Base-by-base conservation (phyloP, 2,888 invertebrate species). In the Apantesis nais region DNA sequence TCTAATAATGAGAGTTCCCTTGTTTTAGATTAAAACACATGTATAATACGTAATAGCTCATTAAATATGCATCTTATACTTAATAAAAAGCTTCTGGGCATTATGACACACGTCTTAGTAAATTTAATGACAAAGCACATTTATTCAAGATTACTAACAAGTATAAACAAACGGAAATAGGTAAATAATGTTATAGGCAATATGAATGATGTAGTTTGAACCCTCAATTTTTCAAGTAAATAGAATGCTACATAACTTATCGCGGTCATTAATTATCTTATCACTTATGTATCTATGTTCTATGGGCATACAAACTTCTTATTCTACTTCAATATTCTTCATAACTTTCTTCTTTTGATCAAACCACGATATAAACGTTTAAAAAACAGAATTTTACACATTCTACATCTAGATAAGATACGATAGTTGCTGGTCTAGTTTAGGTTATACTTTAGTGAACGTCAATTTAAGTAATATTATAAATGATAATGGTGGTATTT, bases 1-100 rank as follows among this genome's bases (percentile, higher is more conserved):
- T 78, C 84, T 86, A 83, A 60, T 76, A 79, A 77, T 77, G 70
- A 81, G 71, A 71, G 81, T 81, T 88, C 88, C 88, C 88, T 90
- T 90, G 89, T 90, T 87, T 70, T 87, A 86, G 79, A 83, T 88
- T 85, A 85, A 83, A 84, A 84, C 85, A 63, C 75, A 74, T 81
- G n/a, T 22, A n/a, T 39, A 39, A 39, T 55, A 12, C 14, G 29
- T 58, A 67, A 72, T 71, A 78, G 70, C 72, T 75, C 87, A 89
- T 80, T 86, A 83, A 84, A 82, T 84, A 82, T 85, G 86, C 78
- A 73, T 73, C 74, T 71, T 74, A 73, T 61, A 68, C 64, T 74
- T 66, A 72, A 70, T 64, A 67, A 60, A 67, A 41, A 62, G 14
- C 19, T 58, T 63, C 19, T 41, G 62, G 22, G n/a, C 44, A 66